Evolutionary conservation across 2,888 invertebrate species (phyloP), one percentile per base, ranked within the genome.

Genomic region (Brenthis daphne): DNA sequence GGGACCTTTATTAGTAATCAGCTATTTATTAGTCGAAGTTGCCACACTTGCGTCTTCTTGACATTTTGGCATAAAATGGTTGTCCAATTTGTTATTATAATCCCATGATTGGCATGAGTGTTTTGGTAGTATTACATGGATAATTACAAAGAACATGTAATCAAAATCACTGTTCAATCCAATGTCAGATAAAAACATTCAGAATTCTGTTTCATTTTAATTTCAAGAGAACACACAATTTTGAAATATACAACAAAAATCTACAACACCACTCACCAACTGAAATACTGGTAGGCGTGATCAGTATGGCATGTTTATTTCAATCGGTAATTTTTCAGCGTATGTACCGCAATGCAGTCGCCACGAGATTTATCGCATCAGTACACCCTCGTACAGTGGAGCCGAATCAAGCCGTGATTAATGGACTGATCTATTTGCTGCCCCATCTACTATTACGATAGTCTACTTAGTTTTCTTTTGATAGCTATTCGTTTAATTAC

Each of bases 321-420:
- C 82, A 85, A 86, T 87, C 82, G 82, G 82, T 84, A 87, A 87
- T 90, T 88, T 90, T 89, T 89, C 88, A 89, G 83, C 82, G 76
- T 78, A 75, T 77, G 82, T 80, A 79, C 85, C 80, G 88, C 89
- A 87, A 82, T 89, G 90, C 89, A 86, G 88, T 86, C 83, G 85
- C 83, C 79, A 76, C 77, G 73, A 89, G 88, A 89, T 89, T 89
- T 88, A 88, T 89, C 76, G 84, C 82, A 79, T 75, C 77, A 73
- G 81, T 80, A 82, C 83, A 80, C 82, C 82, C 82, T 74, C 78
- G 77, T 68, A 77, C 78, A 76, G 82, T 81, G 85, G 82, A 79
- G 77, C 82, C 82, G 86, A 84, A 87, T 84, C 85, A 82, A 78
- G 78, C 71, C 71, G 81, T 89, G 88, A 89, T 89, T 88, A 88